These are phyloP conservation scores for Auanema freiburgensis DNA, from an alignment of 2,888 invertebrate species.

Conservation along the genomic window DNA sequence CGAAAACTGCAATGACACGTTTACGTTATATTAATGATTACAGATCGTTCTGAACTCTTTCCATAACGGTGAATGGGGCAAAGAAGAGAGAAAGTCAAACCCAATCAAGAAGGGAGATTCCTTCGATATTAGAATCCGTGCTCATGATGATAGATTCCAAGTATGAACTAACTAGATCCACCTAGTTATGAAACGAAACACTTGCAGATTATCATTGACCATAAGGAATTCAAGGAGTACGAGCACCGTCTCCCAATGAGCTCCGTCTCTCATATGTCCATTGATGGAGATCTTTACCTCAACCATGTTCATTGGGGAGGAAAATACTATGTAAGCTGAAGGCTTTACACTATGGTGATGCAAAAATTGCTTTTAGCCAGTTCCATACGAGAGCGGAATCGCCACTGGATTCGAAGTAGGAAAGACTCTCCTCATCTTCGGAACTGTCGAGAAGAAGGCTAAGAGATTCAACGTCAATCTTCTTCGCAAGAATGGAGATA, in stretches of 20 bases:
- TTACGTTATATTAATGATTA: constrained; percentile 7
- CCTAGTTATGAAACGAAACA: not conserved
- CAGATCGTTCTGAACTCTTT: constrained; percentile 62
- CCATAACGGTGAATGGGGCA: constrained; percentile 56
- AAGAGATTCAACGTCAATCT: constrained; percentile 59
- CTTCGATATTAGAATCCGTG: constrained; percentile 54
- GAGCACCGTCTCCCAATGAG: constrained; percentile 52
- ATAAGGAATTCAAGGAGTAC: constrained; percentile 56
- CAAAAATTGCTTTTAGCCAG: constrained; percentile 44
- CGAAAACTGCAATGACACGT: not conserved
- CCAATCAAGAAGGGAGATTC: constrained; percentile 57
- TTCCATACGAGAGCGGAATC: constrained; percentile 62
- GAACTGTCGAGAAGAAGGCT: constrained; percentile 63
- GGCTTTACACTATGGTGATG: not conserved
- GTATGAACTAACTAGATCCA: constrained; percentile 12
- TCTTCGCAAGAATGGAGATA: constrained; percentile 63
- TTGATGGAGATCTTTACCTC: constrained; percentile 55
- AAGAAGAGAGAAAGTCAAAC: constrained; percentile 55
- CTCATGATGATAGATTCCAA: constrained; percentile 53
- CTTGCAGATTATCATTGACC: constrained; percentile 48
- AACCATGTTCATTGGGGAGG: constrained; percentile 56
- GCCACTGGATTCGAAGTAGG: constrained; percentile 58
- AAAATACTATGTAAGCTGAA: constrained; percentile 51
- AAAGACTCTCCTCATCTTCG: constrained; percentile 61
- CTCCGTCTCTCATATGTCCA: constrained; percentile 48